Evolutionary conservation across 2,113 vertebrate species (phyloP).

Genomic region (Microtus montanus): DNA sequence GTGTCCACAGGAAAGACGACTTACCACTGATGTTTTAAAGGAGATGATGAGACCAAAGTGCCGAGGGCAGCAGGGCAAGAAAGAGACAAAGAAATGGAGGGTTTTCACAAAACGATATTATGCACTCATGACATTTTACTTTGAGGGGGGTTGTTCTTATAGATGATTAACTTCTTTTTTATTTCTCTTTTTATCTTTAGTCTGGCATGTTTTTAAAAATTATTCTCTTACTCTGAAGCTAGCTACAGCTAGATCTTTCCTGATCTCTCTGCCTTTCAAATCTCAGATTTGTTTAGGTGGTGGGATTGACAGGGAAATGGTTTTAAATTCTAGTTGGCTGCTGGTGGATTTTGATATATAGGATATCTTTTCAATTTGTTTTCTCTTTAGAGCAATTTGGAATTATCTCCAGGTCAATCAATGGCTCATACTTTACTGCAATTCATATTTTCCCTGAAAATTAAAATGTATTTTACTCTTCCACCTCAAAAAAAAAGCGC

Average conservation of each 20-base stretch:
- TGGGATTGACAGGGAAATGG: neutral
- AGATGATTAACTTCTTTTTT: neutral
- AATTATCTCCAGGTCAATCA: conserved; percentile 48
- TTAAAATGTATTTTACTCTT: conserved; percentile 54
- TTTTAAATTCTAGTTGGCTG: neutral
- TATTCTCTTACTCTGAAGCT: neutral
- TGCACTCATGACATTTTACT: neutral
- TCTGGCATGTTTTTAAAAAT: neutral
- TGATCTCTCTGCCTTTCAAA: neutral
- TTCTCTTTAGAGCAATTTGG: conserved; percentile 49
- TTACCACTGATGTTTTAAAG: conserved; percentile 11
- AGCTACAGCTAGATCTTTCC: neutral
- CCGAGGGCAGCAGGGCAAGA: neutral
- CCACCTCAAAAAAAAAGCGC: conserved; percentile 12
- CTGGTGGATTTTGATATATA: conserved; percentile 26
- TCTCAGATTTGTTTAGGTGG: conserved; percentile 42
- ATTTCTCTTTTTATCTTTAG: conserved; percentile 27
- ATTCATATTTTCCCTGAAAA: conserved; percentile 47
- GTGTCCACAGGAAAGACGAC: neutral
- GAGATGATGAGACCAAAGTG: conserved; percentile 1
- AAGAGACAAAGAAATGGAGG: neutral
- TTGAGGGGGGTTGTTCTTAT: neutral
- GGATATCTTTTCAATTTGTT: conserved; percentile 2
- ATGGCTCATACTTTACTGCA: conserved; percentile 43
- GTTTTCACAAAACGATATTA: neutral